Evolutionary conservation across 2,888 invertebrate species (phyloP).

Genomic region (Tipula lateralis): DNA sequence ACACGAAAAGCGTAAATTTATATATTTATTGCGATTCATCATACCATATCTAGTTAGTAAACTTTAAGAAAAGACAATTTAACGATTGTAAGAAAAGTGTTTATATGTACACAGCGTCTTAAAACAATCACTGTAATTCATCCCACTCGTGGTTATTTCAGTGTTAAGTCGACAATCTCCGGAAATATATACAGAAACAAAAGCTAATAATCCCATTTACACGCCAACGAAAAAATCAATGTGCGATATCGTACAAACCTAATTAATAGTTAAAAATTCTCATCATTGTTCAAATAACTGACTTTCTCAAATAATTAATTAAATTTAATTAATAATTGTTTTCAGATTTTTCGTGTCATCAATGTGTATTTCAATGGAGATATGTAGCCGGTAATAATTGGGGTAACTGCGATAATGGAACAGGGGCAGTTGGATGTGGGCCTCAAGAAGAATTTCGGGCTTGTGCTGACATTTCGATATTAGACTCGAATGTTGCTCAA

Average conservation of each 20-base stretch:
- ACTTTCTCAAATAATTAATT: background rate
- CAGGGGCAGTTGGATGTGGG: conserved; percentile 78
- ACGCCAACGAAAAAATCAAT: background rate
- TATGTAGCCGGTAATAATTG: conserved; percentile 84
- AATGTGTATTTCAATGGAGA: conserved; percentile 84
- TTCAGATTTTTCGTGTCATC: conserved; percentile 63
- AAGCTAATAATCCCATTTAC: background rate
- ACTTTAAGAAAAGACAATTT: background rate
- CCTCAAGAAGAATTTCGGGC: conserved; percentile 85
- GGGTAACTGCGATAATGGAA: conserved; percentile 69
- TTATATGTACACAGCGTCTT: no score
- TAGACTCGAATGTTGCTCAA: background rate
- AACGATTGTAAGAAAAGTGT: background rate
- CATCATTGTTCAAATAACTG: background rate
- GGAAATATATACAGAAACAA: background rate
- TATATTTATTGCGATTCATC: background rate
- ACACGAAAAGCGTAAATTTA: background rate
- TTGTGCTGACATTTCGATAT: conserved; percentile 73
- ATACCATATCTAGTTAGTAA: background rate
- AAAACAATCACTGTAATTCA: background rate
- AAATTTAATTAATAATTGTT: conserved; percentile 45
- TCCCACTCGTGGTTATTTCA: background rate
- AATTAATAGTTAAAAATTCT: background rate
- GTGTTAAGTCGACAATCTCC: background rate
- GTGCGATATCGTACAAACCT: background rate